phyloP scores from a whole-genome alignment of 2,888 invertebrate species.

The Sminthurinus aureus region DNA sequence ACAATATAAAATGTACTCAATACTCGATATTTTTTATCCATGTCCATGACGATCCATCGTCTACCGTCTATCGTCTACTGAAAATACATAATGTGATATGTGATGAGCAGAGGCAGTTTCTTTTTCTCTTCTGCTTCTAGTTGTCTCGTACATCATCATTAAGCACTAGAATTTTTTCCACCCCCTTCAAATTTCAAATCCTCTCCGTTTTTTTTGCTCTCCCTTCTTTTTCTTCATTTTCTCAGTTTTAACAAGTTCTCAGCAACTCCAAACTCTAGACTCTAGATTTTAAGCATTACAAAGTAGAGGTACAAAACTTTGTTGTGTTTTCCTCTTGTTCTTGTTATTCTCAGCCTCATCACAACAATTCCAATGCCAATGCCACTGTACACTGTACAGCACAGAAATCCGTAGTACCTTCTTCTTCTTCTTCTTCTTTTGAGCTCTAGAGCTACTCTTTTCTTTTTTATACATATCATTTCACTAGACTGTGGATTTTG shows the following conservation, averaged over 20 bases:
- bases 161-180: constrained; percentile 17
- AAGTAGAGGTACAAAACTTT: not conserved
- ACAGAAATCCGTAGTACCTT: not conserved
- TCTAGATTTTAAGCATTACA: not conserved
- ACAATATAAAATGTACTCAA: no score
- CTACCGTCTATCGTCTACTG: not conserved
- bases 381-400: no score
- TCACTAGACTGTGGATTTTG: not conserved
- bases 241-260: not conserved
- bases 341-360: not conserved
- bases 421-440: not conserved
- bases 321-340: not conserved
- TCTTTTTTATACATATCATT: not conserved
- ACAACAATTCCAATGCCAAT: no score
- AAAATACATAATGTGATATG: not conserved
- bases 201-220: not conserved
- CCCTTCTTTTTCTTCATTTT: not conserved
- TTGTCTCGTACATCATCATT: constrained; percentile 37
- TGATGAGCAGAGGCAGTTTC: not conserved
- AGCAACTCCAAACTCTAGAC: not conserved
- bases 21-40: not conserved
- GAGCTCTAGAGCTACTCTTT: not conserved
- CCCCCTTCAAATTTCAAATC: not conserved
- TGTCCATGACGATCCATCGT: not conserved
- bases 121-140: not conserved